Evolutionary conservation across 2,113 vertebrate species (phyloP), one percentile per base, ranked within the genome.

Genomic region (Suncus etruscus): DNA sequence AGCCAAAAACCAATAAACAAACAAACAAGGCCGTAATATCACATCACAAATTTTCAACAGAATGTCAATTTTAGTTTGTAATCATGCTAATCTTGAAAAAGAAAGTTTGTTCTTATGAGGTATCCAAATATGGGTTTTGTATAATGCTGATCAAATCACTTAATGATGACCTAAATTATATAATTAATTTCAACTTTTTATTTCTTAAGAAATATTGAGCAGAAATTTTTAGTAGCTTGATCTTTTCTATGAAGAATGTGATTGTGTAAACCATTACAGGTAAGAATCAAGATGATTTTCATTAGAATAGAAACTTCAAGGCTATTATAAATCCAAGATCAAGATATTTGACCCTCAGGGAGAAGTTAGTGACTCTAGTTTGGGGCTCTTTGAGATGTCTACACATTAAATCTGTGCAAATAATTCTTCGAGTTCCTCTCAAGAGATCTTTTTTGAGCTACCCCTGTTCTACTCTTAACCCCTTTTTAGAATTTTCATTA

Each of bases 141-240:
- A 39, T 39, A 39, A 39, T 39, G 39, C 39, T 39, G 39, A 39
- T 39, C 39, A 39, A 39, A 39, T 39, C 39, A 39, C 39, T 5
- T 90, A 61, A 69, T 72, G 22, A 81, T 89, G 24, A 32, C 24
- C 10, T 45, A 47, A 93, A 24, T 45, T 39, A 54, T 32, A 31
- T 29, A 86, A n/a, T 18, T 16, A 39, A 2, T 80, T 72, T 84
- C 2, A 61, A 4, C 51, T 11, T 63, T 58, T 88, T 80, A 54
- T 80, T 84, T 85, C 24, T 87, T 50, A 31, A 80, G 45, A 14
- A 70, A 32, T 11, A 32, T 4, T 48, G 45, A 80, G 8, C 6
- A 73, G 39, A 80, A 83, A 27, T 90, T 68, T 88, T 32, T 68
- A 50, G 29, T 75, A 61, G 88, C 18, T 83, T 83, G 31, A 65